Base-by-base conservation (phyloP, 2,888 invertebrate species). In the Calephelis perditalis region DNA sequence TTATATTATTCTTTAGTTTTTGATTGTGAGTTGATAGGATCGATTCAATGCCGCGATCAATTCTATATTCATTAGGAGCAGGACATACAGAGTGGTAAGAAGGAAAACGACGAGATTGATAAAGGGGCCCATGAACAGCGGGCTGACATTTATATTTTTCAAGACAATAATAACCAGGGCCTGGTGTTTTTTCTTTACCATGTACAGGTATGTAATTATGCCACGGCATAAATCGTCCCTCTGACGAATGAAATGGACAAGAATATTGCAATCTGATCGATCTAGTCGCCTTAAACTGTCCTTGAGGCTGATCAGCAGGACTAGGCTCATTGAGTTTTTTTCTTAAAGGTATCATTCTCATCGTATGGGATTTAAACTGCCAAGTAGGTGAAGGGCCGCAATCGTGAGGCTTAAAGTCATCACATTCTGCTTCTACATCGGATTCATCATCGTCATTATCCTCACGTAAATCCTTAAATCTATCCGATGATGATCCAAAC, bases 221-320 rank as follows among this genome's bases (percentile, higher is more conserved):
- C 88, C 89, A 88, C 15, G 81, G 79, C 55, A 72, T 68, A 68
- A 89, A 83, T 43, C 87, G 78, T 8, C 75, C 78, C 64, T 84
- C 79, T 12, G 87, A 86, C 12, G 82, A 71, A 60, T 61, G 71
- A 68, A 89, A 89, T 6, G 89, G 88, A 35, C 81, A 76, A 45
- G 61, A 56, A 54, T 70, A 68, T 70, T 85, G 85, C 46, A 76
- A 58, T 45, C 71, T 61, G 10, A 44, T 36, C 40, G 68, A 61
- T 64, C 77, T 74, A 56, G 63, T 58, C 43, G 62, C 58, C 59
- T 67, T 68, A 2, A 26, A 55, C 36, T 44, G 65, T 5, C 46
- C 10, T 63, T 70, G 73, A 2, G 73, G 67, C 4, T 78, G 59
- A 64, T 82, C 84, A 40, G 80, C 80, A 37, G 82, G 80, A 59